Evolutionary conservation across 2,888 invertebrate genomes (phyloP).

Genomic region (Rotaria macrura): DNA sequence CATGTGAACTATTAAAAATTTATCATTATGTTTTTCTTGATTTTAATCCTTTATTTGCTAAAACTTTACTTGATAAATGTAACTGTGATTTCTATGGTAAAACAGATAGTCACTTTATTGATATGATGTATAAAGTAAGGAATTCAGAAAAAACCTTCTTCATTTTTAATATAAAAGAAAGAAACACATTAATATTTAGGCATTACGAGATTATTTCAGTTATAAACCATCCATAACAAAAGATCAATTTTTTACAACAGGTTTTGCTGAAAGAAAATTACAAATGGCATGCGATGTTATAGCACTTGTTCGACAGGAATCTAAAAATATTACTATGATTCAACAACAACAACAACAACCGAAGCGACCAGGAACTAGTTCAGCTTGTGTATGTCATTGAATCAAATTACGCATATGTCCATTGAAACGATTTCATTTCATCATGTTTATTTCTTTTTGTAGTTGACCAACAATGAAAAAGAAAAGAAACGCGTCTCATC

Average conservation of each 20-base stretch:
- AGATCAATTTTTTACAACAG: conserved; percentile 33
- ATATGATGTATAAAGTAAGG: conserved; percentile 29
- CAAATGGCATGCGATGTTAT: conserved; percentile 31
- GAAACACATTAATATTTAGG: neutral
- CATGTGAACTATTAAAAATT: conserved; percentile 26
- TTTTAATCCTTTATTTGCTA: conserved; percentile 23
- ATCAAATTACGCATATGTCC: neutral
- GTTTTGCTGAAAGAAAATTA: conserved; percentile 30
- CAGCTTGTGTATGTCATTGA: neutral
- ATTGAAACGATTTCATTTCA: too few relatives aligned
- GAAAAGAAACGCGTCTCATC: neutral
- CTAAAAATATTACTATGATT: conserved; percentile 11
- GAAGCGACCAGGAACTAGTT: neutral
- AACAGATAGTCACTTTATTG: conserved; percentile 31
- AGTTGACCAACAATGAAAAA: neutral
- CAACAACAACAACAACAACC: neutral
- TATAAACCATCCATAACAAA: conserved; percentile 31
- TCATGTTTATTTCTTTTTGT: neutral
- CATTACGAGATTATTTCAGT: conserved; percentile 29
- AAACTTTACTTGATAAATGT: conserved; percentile 24
- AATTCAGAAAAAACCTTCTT: too few relatives aligned
- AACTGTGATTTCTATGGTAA: conserved; percentile 28
- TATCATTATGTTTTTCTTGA: conserved; percentile 32
- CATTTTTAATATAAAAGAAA: too few relatives aligned
- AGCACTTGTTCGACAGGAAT: neutral